Evolutionary conservation across 2,888 invertebrate species (phyloP), one percentile per base, ranked within the genome.

Genomic region (Caenorhabditis parvicauda): DNA sequence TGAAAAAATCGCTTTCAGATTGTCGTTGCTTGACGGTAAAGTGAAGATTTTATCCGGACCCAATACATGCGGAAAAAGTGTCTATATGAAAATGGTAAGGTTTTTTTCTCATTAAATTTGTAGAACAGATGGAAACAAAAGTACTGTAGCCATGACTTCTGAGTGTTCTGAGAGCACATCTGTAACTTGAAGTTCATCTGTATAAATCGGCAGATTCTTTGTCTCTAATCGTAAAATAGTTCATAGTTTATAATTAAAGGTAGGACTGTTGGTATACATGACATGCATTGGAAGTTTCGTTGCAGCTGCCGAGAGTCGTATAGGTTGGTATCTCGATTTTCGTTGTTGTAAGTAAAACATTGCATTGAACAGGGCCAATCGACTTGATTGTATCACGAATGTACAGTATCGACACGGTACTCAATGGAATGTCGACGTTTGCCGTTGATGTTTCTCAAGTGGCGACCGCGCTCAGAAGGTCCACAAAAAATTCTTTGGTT

Each of bases 11-110:
- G n/a, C 17, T 24, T 14, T 32, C 9, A 19, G n/a, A n/a, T n/a
- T n/a, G n/a, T n/a, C n/a, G n/a, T n/a, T n/a, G n/a, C n/a, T 72
- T 27, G 50, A 84, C 6, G 86, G 81, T 3, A 83, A 82, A 64
- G 86, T 92, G 24, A 89, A 89, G 81, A 86, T 94, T 46, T 83
- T 93, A 5, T 91, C 90, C 0, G 93, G 92, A 0, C 90, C 93
- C 0, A 94, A 93, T 82, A 88, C 90, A 1, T 89, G 90, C 77
- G 94, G 94, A 2, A 95, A 94, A 83, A 92, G 90, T 59, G 87
- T 92, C 27, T 94, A 90, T 82, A 85, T 94, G 78, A 92, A 92
- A 82, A 91, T 92, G 84, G 86, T 86, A 32, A 14, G 43, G 6
- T 14, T 14, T 9, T 1, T 3, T 29, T 17, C 27, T 19, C 29